Base-by-base conservation (phyloP, 2,797 vertebrate species). In the Graptemys geographica region DNA sequence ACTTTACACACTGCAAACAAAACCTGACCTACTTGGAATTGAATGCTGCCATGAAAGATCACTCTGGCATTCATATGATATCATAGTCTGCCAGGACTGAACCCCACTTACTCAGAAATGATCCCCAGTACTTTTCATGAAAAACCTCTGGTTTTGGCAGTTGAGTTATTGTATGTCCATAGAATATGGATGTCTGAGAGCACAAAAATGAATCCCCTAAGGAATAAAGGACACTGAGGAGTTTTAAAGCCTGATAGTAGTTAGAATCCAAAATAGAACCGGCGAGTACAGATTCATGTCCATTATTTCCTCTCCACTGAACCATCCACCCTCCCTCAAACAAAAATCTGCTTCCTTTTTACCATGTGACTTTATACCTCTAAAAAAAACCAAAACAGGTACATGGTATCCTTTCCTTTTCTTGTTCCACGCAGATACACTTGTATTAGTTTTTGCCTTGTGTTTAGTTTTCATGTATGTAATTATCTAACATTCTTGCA, bases 21-120 rank as follows among this genome's bases (percentile, higher is more conserved):
- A 4, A n/a, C 2, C 56, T 21, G 51, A 47, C 13, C 0, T 0
- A 6, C 87, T 91, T 83, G 41, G 62, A 37, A 2, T 51, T 72
- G 37, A 41, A 72, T 72, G n/a, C 21, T 41, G 69, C 41, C 74
- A 49, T 27, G 23, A 47, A 19, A 76, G 25, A 47, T 78, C 74
- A 78, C 74, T 49, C 47, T 31, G 25, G 15, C 11, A 31, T 31
- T 49, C 41, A 78, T 47, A 78, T 27, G 41, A 44, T 49, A 49
- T 23, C 44, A 47, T 78, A 8, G 44, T 7, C 44, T 78, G 44
- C 74, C 74, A 49, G 27, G 27, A 25, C 27, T 49, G 12, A 78
- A 78, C 44, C 16, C 74, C 27, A 49, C 13, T 41, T 72, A 72
- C n/a, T 23, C 21, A 72, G 69, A 72, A 72, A 37, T 78, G 74